Percentiles rank a stretch among this genome's conserved stretches.
phyloP scores from a whole-genome alignment of 2,888 invertebrate genomes.

The Augochlorella aurata region DNA sequence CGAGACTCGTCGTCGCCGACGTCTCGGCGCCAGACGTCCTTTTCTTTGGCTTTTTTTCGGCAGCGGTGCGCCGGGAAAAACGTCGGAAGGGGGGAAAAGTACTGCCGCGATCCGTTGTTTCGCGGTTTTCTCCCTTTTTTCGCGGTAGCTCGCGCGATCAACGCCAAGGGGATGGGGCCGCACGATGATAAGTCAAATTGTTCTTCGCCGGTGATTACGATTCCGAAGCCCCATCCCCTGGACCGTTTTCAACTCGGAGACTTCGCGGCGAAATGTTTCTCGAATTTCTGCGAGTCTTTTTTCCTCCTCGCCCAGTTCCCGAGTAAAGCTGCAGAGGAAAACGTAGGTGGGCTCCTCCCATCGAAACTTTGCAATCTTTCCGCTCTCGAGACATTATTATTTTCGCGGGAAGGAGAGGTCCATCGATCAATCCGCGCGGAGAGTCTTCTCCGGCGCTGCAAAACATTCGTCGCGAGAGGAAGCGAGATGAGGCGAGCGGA shows the following conservation, averaged over 20 bases:
- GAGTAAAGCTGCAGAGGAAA: not conserved
- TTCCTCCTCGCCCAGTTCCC: not conserved
- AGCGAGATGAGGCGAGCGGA: not conserved
- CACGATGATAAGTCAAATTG: slow-evolving; percentile 52
- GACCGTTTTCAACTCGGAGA: slow-evolving; percentile 31
- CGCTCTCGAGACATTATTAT: not conserved
- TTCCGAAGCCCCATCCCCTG: slow-evolving; percentile 24
- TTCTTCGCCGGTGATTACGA: slow-evolving; percentile 29
- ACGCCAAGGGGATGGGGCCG: not conserved
- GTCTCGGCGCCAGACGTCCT: slow-evolving; percentile 79
- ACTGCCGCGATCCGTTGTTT: slow-evolving; percentile 61
- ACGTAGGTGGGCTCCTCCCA: not conserved
- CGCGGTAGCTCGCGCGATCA: not conserved
- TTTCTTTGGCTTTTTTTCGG: slow-evolving; percentile 67
- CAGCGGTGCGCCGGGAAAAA: slow-evolving; percentile 57
- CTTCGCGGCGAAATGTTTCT: not conserved
- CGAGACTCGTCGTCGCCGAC: slow-evolving; percentile 81
- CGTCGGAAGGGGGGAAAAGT: slow-evolving; percentile 61
- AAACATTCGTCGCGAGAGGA: not conserved
- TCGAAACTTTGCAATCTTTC: slow-evolving; percentile 2
- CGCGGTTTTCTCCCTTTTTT: slow-evolving; percentile 58
- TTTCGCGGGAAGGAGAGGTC: not conserved
- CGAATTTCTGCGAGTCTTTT: not conserved
- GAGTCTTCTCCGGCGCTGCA: not conserved
- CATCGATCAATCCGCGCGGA: not conserved